Evolutionary conservation across 2,797 vertebrate genomes (phyloP).

Genomic region (Brotula barbata): DNA sequence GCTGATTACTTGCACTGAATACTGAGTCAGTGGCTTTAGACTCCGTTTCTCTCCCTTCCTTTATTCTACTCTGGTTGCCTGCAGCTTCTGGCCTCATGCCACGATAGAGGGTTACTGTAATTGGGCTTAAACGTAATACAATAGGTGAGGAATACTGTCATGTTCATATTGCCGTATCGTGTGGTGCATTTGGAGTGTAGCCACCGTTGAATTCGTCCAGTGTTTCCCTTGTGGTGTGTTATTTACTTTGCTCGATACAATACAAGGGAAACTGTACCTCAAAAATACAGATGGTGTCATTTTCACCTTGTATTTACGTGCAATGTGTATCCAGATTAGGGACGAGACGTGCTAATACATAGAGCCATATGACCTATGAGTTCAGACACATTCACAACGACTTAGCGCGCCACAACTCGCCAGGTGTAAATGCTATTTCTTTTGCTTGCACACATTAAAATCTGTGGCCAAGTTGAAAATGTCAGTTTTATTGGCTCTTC

Average conservation of each 20-base stretch:
- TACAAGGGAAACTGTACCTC: too few species aligned
- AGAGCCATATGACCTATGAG: too few species aligned
- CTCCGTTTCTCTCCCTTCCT: constrained; percentile 46
- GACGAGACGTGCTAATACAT: too few species aligned
- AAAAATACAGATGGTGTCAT: too few species aligned
- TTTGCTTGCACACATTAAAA: too few species aligned
- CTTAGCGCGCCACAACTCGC: too few species aligned
- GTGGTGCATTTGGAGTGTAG: constrained; percentile 13
- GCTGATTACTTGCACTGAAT: constrained; percentile 69
- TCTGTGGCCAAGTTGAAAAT: too few species aligned
- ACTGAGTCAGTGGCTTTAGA: constrained; percentile 56
- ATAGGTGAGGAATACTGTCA: constrained; percentile 30
- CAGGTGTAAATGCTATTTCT: too few species aligned
- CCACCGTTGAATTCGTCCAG: neutral
- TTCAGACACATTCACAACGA: too few species aligned
- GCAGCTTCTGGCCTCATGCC: constrained; percentile 49
- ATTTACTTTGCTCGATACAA: neutral
- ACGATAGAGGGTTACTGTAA: constrained; percentile 36
- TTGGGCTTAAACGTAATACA: constrained; percentile 37
- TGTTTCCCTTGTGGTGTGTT: neutral
- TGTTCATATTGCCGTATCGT: constrained; percentile 17
- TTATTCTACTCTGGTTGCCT: constrained; percentile 52
- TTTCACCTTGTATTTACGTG: too few species aligned
- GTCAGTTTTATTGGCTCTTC: too few species aligned
- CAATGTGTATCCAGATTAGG: too few species aligned